A percentile compares a stretch with the other conserved stretches of the same genome.
Evolutionary conservation across 2,888 invertebrate species (phyloP).

Genomic region (Mimumesa dahlbomi): DNA sequence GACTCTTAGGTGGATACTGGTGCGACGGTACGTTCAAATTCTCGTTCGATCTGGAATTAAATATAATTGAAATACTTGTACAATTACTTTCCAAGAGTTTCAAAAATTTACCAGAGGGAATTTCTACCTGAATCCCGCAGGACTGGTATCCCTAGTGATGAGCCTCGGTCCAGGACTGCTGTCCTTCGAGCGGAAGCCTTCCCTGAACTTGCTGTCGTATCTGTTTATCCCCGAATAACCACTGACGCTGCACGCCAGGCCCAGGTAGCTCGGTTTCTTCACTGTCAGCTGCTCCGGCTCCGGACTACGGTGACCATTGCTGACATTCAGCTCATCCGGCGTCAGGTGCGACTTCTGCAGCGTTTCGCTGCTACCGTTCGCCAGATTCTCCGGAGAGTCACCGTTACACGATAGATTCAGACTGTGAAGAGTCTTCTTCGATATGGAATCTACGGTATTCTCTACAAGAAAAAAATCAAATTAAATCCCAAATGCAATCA

Average conservation of each 20-base stretch:
- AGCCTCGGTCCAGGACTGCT: constrained; percentile 78
- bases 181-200: constrained; percentile 82
- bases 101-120: no score
- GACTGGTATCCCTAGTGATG: constrained; percentile 76
- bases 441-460: constrained; percentile 80
- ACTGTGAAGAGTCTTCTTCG: constrained; percentile 81
- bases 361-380: constrained; percentile 71
- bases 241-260: constrained; percentile 93
- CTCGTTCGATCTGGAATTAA: constrained; percentile 73
- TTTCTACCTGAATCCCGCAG: constrained; percentile 75
- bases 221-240: constrained; percentile 93
- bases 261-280: constrained; percentile 93
- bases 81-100: not conserved
- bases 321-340: constrained; percentile 63
- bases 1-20: constrained; percentile 72
- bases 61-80: no score
- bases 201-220: constrained; percentile 90
- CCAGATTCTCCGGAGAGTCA: constrained; percentile 67
- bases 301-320: constrained; percentile 66
- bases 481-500: no score
- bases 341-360: constrained; percentile 60
- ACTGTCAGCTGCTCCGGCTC: constrained; percentile 74
- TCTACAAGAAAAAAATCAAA: no score
- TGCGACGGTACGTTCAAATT: constrained; percentile 71
- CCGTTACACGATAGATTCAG: constrained; percentile 80